phyloP scores from a whole-genome alignment of 1,140 invertebrate genomes.

The Frieseomelitta varia region DNA sequence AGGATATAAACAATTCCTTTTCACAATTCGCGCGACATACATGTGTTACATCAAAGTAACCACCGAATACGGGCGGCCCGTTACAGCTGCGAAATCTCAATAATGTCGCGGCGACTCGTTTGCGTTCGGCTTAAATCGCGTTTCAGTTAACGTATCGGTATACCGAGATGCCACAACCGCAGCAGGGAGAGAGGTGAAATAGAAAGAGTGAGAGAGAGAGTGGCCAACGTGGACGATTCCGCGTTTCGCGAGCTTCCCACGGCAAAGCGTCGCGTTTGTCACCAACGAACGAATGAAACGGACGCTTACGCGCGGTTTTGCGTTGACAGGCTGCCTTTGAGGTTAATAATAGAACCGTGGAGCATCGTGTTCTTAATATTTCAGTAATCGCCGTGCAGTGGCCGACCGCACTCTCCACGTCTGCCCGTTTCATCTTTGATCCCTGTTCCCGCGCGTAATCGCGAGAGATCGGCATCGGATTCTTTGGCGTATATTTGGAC shows the following conservation, averaged over 20 bases:
- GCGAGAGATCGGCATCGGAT: background rate
- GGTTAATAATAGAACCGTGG: constrained; percentile 52
- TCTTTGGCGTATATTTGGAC: background rate
- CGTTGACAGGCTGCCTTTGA: constrained; percentile 51
- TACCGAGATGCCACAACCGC: no score
- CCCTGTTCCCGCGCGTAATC: background rate
- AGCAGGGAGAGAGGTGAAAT: no score
- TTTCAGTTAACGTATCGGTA: background rate
- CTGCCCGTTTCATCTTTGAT: constrained; percentile 19
- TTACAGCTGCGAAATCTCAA: no score
- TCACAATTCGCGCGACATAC: background rate
- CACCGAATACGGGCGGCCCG: background rate
- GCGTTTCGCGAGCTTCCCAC: background rate
- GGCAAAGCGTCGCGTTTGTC: constrained; percentile 22
- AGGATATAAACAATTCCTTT: background rate
- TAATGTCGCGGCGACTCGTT: background rate
- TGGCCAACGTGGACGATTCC: background rate
- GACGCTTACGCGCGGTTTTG: constrained; percentile 15
- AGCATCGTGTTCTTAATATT: constrained; percentile 44
- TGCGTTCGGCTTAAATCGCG: background rate
- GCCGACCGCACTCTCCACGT: background rate
- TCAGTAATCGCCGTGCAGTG: constrained; percentile 32
- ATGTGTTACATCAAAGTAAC: background rate
- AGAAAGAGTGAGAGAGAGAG: no score
- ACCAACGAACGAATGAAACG: background rate